phyloP scores from a whole-genome alignment of 2,113 vertebrate genomes.

The Tricholaema leucomelas region DNA sequence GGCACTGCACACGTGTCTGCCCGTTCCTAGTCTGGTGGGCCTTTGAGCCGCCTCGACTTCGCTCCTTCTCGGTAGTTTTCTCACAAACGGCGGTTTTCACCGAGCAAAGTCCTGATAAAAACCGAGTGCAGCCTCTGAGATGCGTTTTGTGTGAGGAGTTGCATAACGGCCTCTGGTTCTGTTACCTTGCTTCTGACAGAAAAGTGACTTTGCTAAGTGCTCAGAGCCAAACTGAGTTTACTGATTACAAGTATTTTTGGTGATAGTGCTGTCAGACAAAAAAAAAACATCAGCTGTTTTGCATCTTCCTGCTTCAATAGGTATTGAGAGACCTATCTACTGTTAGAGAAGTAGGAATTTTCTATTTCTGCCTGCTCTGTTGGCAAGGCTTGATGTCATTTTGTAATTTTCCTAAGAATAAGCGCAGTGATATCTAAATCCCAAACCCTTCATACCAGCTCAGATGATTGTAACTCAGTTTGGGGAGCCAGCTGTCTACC shows the following conservation, averaged over 20 bases:
- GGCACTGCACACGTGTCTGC: rapidly evolving
- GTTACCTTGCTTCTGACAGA: too few relatives aligned
- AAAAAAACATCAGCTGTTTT: rapidly evolving
- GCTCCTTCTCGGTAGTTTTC: rapidly evolving
- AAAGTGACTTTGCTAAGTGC: rapidly evolving
- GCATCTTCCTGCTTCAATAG: background rate
- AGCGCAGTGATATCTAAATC: background rate
- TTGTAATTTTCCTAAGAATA: background rate
- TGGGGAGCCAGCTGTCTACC: background rate
- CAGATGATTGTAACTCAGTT: background rate
- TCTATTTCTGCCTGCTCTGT: background rate
- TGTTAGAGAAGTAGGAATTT: rapidly evolving
- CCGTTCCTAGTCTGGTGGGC: too few relatives aligned
- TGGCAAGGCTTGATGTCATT: background rate
- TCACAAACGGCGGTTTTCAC: background rate
- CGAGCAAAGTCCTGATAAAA: background rate
- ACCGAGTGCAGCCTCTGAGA: background rate
- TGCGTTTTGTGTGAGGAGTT: background rate
- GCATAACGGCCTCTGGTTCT: too few relatives aligned
- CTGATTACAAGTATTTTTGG: background rate
- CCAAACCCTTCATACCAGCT: background rate
- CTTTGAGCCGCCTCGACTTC: rapidly evolving
- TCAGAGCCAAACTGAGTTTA: background rate
- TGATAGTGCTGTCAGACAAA: too few relatives aligned
- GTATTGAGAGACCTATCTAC: background rate